phyloP scores from a whole-genome alignment of 2,888 invertebrate genomes.

The Lycaena phlaeas region DNA sequence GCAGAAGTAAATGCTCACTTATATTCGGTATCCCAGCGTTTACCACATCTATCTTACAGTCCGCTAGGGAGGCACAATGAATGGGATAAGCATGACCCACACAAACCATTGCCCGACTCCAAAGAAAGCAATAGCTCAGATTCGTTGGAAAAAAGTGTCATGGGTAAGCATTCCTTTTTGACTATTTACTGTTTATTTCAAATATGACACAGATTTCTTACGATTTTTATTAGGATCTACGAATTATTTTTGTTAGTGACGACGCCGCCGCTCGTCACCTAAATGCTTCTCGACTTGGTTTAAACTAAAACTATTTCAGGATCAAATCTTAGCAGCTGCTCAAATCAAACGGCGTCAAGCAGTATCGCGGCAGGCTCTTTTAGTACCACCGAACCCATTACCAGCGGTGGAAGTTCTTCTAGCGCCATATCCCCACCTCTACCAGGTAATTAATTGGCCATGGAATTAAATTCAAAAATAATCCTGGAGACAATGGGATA shows the following conservation, averaged over 20 bases:
- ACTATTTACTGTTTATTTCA: no score
- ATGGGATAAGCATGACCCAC: conserved; percentile 65
- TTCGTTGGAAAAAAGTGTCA: conserved; percentile 66
- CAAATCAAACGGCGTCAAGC: conserved; percentile 65
- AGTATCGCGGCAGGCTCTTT: conserved; percentile 64
- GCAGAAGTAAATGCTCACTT: conserved; percentile 68
- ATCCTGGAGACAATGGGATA: no score
- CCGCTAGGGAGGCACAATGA: conserved; percentile 62
- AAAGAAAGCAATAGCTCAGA: conserved; percentile 68
- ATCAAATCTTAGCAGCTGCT: conserved; percentile 66
- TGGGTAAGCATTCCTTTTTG: conserved; percentile 37
- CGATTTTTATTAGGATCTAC: no score
- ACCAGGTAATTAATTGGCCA: conserved; percentile 42
- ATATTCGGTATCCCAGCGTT: conserved; percentile 74
- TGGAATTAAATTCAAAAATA: not conserved
- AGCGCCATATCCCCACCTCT: conserved; percentile 67
- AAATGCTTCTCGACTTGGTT: no score
- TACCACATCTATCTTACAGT: conserved; percentile 67
- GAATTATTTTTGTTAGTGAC: no score
- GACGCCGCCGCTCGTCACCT: no score
- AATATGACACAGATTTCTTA: no score
- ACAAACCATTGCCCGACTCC: conserved; percentile 61
- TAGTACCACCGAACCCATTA: conserved; percentile 62
- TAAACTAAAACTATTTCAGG: conserved; percentile 35
- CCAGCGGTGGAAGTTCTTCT: conserved; percentile 64